Evolutionary conservation across 2,888 invertebrate species (phyloP), one percentile per base, ranked within the genome.

Genomic region (Torymus aiolomorphi): DNA sequence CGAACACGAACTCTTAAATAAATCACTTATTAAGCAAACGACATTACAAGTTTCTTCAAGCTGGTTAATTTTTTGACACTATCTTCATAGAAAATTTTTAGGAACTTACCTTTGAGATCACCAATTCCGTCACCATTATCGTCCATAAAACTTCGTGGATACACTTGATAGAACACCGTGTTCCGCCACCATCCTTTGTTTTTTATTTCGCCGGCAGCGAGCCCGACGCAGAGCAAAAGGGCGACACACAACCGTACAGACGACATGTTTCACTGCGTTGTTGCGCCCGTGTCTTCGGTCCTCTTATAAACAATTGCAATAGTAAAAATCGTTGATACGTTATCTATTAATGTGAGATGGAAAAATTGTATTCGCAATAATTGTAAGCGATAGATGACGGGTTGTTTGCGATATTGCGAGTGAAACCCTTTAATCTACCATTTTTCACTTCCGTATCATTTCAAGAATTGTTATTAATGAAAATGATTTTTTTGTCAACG

Each of bases 91-190:
- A 1, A 20, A 20, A 20, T 20, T 42, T 42, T 42, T 42, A 8
- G 8, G 10, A 18, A 54, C 75, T 85, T 83, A 88, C 89, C 89
- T 80, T 83, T 76, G 52, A 89, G 82, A 82, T 89, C 89, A 10
- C 89, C 88, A 20, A 86, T 81, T 4, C 89, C 89, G 51, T 89
- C 86, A 16, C 72, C 76, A 71, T 89, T 67, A 16, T 82, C 78
- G 74, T 89, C 89, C 86, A 74, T 87, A 65, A 89, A 88, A 84
- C 89, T 89, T 11, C 88, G 80, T 0, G 89, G 89, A 51, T 89
- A 89, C 76, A 89, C 85, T 82, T 89, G 89, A 80, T 89, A 89
- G 71, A 89, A 88, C 0, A 88, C 83, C 2, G 86, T 85, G 42
- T 87, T 84, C n/a, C 82, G 85, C 88, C 88, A 89, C 89, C 89